These are phyloP conservation scores for Danionella dracula DNA, from an alignment of 2,797 vertebrate species.

Conservation along the genomic window DNA sequence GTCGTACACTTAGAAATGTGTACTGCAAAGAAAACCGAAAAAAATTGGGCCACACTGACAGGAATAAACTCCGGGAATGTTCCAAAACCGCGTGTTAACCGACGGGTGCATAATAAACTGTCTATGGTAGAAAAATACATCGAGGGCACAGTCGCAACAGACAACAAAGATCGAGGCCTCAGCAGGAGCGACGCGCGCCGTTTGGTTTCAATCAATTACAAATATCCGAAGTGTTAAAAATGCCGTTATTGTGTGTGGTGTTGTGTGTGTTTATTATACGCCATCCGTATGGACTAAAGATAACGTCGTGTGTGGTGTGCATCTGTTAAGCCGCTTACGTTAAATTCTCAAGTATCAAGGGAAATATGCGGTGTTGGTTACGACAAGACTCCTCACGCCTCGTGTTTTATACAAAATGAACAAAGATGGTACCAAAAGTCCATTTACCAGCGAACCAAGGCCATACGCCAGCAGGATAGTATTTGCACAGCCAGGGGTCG, in stretches of 20 bases:
- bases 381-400: slow-evolving; percentile 82
- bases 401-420: slow-evolving; percentile 92
- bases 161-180: slow-evolving; percentile 95
- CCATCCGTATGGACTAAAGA: slow-evolving; percentile 90
- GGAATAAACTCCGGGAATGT: slow-evolving; percentile 84
- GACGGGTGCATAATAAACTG: slow-evolving; percentile 98
- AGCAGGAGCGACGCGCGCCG: slow-evolving; percentile 93
- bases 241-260: slow-evolving; percentile 79
- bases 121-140: slow-evolving; percentile 99
- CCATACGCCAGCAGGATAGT: slow-evolving; percentile 92
- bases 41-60: slow-evolving; percentile 80
- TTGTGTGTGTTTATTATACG: slow-evolving; percentile 41
- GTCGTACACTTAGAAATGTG: slow-evolving; percentile 97
- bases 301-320: no score
- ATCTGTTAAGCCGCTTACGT: no score
- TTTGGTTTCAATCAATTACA: slow-evolving; percentile 80
- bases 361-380: slow-evolving; percentile 89
- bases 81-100: slow-evolving; percentile 93
- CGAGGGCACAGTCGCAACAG: slow-evolving; percentile 97
- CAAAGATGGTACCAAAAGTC: slow-evolving; percentile 99
- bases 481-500: slow-evolving; percentile 93
- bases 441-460: slow-evolving; percentile 99
- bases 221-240: slow-evolving; percentile 95
- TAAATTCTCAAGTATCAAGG: slow-evolving; percentile 94
- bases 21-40: slow-evolving; percentile 78